phyloP scores from a whole-genome alignment of 2,797 vertebrate genomes.

The Typhlichthys eigenmanni region DNA sequence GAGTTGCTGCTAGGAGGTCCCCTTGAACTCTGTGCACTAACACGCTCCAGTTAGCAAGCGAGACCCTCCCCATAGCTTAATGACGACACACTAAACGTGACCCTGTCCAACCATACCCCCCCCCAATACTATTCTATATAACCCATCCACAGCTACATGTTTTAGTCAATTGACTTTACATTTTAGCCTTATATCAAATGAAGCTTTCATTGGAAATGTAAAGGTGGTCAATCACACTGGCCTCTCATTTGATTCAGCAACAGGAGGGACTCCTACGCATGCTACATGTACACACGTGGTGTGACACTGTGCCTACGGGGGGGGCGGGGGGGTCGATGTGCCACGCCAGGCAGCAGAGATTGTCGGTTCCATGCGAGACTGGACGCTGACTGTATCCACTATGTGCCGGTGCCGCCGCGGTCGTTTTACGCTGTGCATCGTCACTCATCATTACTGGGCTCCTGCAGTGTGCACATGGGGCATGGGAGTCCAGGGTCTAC shows the following conservation, averaged over 20 bases:
- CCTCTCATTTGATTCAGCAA: slow-evolving; percentile 36
- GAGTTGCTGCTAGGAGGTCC: slow-evolving; percentile 65
- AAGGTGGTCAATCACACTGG: slow-evolving; percentile 30
- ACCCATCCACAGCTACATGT: background rate
- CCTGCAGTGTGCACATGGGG: slow-evolving; percentile 1
- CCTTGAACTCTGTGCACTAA: slow-evolving; percentile 55
- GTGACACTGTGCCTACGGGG: too few species aligned
- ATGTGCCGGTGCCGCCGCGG: background rate
- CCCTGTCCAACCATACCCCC: slow-evolving; percentile 27
- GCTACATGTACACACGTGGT: background rate
- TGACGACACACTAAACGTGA: slow-evolving; percentile 48
- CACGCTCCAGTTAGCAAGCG: slow-evolving; percentile 79
- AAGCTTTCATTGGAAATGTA: too few species aligned
- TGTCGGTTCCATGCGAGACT: too few species aligned
- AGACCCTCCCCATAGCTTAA: slow-evolving; percentile 59
- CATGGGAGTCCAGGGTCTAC: slow-evolving; percentile 31
- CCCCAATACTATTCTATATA: slow-evolving; percentile 28
- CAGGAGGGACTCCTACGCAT: slow-evolving; percentile 6
- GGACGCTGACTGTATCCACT: too few species aligned
- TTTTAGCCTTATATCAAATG: too few species aligned
- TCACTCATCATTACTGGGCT: background rate
- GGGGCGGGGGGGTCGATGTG: background rate
- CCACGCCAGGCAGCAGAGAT: background rate
- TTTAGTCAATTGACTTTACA: too few species aligned
- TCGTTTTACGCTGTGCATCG: background rate